Evolutionary conservation across 2,888 invertebrate genomes (phyloP).

Genomic region (Metopia argyrocephala): DNA sequence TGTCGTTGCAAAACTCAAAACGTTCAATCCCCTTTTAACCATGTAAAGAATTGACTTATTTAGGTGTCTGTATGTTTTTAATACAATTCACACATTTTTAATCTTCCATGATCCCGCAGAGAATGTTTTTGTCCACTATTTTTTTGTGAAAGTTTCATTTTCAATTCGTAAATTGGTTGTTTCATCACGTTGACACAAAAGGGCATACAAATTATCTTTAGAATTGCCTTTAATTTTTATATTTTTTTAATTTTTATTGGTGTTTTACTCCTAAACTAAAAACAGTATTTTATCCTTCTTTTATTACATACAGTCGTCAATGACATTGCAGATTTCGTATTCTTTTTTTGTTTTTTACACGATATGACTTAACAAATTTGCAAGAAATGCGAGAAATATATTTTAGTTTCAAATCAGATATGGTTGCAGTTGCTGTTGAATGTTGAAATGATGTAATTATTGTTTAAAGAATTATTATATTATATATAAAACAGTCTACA

Average conservation of each 20-base stretch:
- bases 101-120: conserved; percentile 68
- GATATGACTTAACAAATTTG: conserved; percentile 51
- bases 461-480: too few species aligned
- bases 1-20: too few species aligned
- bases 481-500: too few species aligned
- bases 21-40: too few species aligned
- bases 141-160: conserved; percentile 40
- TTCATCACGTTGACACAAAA: conserved; percentile 49
- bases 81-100: conserved; percentile 22
- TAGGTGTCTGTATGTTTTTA: background rate
- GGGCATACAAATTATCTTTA: conserved; percentile 57
- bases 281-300: conserved; percentile 45
- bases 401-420: too few species aligned
- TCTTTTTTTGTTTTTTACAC: conserved; percentile 19
- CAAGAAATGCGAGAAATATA: too few species aligned
- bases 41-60: background rate
- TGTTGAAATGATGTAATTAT: too few species aligned
- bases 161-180: conserved; percentile 73
- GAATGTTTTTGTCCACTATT: conserved; percentile 53
- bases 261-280: conserved; percentile 8
- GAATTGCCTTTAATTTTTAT: conserved; percentile 73
- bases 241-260: conserved; percentile 27
- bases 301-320: conserved; percentile 64
- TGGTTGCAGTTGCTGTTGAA: too few species aligned
- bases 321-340: conserved; percentile 68